These are phyloP conservation scores for Kuschelorhynchus macadamiae DNA, from an alignment of 2,888 invertebrate species.

Conservation along the genomic window DNA sequence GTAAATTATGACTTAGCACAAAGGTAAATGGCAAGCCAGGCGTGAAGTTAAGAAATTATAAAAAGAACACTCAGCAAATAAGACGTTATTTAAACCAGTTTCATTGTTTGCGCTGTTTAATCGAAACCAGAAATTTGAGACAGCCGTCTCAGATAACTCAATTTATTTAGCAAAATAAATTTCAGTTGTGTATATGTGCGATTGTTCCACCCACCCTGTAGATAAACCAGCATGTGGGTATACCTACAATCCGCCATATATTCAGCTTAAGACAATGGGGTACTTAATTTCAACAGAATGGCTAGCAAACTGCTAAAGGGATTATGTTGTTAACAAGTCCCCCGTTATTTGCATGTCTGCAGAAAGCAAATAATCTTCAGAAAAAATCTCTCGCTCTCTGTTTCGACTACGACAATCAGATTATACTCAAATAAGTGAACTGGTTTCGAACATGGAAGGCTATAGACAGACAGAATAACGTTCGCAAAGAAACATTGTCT, in stretches of 20 bases:
- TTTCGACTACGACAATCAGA: constrained; percentile 32
- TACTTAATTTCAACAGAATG: constrained; percentile 41
- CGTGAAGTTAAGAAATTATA: too few relatives aligned
- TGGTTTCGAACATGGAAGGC: constrained; percentile 34
- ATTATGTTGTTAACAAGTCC: constrained; percentile 46
- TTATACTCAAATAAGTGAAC: constrained; percentile 33
- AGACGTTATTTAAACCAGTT: constrained; percentile 9
- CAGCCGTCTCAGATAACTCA: constrained; percentile 27
- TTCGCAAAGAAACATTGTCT: constrained; percentile 38
- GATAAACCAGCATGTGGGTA: constrained; percentile 37
- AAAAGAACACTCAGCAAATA: background rate
- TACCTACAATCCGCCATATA: constrained; percentile 38
- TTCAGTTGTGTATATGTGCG: constrained; percentile 17
- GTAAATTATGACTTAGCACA: too few relatives aligned
- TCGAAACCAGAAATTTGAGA: constrained; percentile 30
- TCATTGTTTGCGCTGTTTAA: constrained; percentile 13
- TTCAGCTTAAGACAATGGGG: constrained; percentile 37
- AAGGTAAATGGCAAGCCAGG: too few relatives aligned
- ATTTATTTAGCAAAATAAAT: constrained; percentile 33
- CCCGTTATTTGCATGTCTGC: constrained; percentile 38
- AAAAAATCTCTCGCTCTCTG: constrained; percentile 27
- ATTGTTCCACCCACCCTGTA: constrained; percentile 42
- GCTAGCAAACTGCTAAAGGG: constrained; percentile 37
- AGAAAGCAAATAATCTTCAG: constrained; percentile 17
- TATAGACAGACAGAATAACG: constrained; percentile 26